Base-by-base conservation (phyloP, 2,888 invertebrate genomes). In the Unio delphinus region DNA sequence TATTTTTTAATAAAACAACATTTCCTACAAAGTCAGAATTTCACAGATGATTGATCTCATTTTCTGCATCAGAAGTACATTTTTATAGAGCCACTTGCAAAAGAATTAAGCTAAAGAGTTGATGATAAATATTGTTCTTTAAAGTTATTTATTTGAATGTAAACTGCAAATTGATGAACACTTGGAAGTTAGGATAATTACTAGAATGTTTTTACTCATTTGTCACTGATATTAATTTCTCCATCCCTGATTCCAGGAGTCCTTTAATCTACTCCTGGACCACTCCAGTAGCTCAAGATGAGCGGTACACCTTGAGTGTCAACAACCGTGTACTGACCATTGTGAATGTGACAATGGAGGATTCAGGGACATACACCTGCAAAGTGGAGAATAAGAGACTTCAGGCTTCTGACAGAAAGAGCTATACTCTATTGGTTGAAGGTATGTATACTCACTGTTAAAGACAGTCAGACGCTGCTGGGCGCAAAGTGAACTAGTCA, bases 301-400 rank as follows among this genome's bases (percentile, higher is more conserved):
- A 91, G 96, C 69, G 97, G 96, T 11, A 93, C 93, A 76, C 93
- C 93, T 80, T 91, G 94, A 92, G 92, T 63, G 97, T 94, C 88
- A 95, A 93, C 89, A 95, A 96, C 87, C 92, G 98, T 70, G 95
- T 98, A 17, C 91, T 99, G 60, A 93, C 94, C 26, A 94, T 99
- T 80, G 94, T 94, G 15, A 93, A 94, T 86, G 95, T 96, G 0
- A 94, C 94, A 70, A 94, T 97, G 6, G 96, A 95, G 89, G 98
- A 99, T 91, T 95, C 96, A 89, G 98, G 98, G 7, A 95, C 95
- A 89, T 99, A 98, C 87, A 91, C 93, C 20, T 99, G 98, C 89
- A 93, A 94, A 72, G 96, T 95, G 2, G 57, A 67, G 20, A 78
- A 78, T 57, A 26, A 59, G 8, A 68, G 28, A 11, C 55, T 30